Conservation (phyloP, 2,888 invertebrate species). For the Drosophila cognata region DNA sequence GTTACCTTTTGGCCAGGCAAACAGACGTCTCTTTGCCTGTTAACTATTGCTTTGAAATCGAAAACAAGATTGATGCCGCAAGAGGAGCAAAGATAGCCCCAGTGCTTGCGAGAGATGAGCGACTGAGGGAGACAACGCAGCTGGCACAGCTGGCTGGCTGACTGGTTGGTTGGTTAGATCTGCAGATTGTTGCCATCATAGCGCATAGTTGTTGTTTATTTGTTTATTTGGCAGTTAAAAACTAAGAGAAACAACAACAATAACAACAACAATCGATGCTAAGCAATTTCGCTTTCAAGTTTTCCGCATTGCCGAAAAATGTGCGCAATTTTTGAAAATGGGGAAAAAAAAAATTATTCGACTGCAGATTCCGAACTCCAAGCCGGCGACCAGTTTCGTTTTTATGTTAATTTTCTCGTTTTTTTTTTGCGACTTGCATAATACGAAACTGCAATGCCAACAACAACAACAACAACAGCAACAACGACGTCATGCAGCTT, state of each 20-base stretch:
- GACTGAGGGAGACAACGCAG: constrained; percentile 59
- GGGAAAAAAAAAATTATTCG: constrained; percentile 7
- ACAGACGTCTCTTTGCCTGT: constrained; percentile 18
- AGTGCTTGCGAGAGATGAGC: constrained; percentile 1
- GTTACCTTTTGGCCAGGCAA: constrained; percentile 50
- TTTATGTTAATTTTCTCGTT: constrained; percentile 36
- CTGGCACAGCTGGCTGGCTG: constrained; percentile 49
- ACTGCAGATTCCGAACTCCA: constrained; percentile 18
- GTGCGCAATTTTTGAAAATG: constrained; percentile 45
- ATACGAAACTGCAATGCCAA: constrained; percentile 37
- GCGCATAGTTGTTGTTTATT: constrained; percentile 63
- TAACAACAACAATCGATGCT: constrained; percentile 31
- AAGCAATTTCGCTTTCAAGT: constrained; percentile 65
- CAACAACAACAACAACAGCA: constrained; percentile 16
- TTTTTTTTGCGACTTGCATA: constrained; percentile 62
- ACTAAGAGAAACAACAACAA: constrained; percentile 24
- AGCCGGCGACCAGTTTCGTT: constrained; percentile 66
- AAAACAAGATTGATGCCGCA: constrained; percentile 73
- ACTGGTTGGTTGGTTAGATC: constrained; percentile 25
- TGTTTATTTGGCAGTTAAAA: constrained; percentile 66
- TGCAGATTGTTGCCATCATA: constrained; percentile 42
- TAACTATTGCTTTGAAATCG: constrained; percentile 67
- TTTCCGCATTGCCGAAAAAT: constrained; percentile 60
- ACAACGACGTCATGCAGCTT: constrained; percentile 29
- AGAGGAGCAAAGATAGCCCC: constrained; percentile 28